phyloP scores from a whole-genome alignment of 2,797 vertebrate genomes.

The Sebastes diaconus region DNA sequence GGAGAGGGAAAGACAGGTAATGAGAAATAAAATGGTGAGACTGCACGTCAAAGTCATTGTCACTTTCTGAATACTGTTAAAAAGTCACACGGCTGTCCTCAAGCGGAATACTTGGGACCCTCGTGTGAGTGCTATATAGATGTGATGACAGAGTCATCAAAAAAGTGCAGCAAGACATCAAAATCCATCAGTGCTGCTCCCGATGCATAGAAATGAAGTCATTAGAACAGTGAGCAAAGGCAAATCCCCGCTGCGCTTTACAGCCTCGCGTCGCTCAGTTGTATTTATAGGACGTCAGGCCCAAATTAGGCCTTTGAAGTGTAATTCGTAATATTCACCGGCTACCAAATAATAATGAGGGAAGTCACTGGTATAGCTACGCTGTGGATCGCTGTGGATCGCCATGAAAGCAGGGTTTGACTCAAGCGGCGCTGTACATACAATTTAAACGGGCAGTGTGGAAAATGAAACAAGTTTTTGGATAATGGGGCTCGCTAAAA shows the following conservation, averaged over 20 bases:
- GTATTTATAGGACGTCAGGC: conserved; percentile 64
- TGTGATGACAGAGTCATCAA: conserved; percentile 41
- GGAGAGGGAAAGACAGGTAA: not conserved
- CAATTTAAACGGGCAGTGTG: not conserved
- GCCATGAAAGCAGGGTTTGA: conserved; percentile 11
- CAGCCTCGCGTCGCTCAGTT: conserved; percentile 18
- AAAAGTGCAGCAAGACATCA: conserved; percentile 31
- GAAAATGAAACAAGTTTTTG: not conserved
- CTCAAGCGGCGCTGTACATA: not conserved
- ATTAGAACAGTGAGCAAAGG: conserved; percentile 52
- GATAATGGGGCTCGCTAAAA: not conserved
- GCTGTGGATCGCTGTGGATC: conserved; percentile 23
- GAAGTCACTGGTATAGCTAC: conserved; percentile 8
- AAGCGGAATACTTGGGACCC: conserved; percentile 9
- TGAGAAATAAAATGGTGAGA: not conserved
- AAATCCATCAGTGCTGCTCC: conserved; percentile 40
- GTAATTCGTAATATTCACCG: conserved; percentile 38
- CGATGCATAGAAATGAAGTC: conserved; percentile 65
- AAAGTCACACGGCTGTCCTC: conserved; percentile 18
- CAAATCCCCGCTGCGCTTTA: conserved; percentile 36
- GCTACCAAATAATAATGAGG: conserved; percentile 47
- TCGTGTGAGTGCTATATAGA: conserved; percentile 8
- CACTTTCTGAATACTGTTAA: conserved; percentile 16
- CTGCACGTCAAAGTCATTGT: not conserved
- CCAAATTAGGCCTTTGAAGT: conserved; percentile 63